Base-by-base conservation (phyloP, 2,888 invertebrate species). In the Callyntrura sp. region DNA sequence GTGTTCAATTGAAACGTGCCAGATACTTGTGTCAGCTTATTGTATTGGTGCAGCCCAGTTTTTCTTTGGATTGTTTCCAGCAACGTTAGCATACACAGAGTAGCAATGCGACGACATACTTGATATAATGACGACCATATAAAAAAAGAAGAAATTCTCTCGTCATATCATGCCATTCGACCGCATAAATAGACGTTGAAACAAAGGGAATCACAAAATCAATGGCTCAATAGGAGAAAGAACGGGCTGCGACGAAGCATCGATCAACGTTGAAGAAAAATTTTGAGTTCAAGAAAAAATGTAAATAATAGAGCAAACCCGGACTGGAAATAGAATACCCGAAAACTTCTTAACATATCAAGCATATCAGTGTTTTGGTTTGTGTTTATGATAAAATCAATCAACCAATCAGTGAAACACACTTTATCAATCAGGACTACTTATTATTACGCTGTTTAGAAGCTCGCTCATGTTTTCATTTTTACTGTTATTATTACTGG, bases 31-130 rank as follows among this genome's bases (percentile, higher is more conserved):
- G 51, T 51, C 35, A 43, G 43, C 35, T 43, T 62, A 62, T 45
- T 73, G 9, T 51, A n/a, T 76, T 51, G 25, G 45, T 45, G 70
- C 70, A 73, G 48, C 25, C 51, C 51, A 25, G 12, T 17, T 25
- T 76, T 76, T 25, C 2, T 14, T 76, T 76, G 76, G 76, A 76
- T 76, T 76, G 76, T 76, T 76, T 76, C 76, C 76, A 76, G 76
- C 48, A 76, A 76, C 14, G 51, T 8, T 17, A 70, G 17, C 28
- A 45, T 45, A 62, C 5, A 62, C 0, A 65, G 35, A 25, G n/a
- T 43, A 76, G 76, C 76, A 76, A 76, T 76, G 76, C 76, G 76
- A 76, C 76, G 76, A n/a, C 51, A 76, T n/a, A 51, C 51, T 76
- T 51, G 76, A 76, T 25, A 76, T 51, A 48, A 76, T 76, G 25